phyloP scores from a whole-genome alignment of 2,888 invertebrate genomes.

The Nasonovia ribisnigri region DNA sequence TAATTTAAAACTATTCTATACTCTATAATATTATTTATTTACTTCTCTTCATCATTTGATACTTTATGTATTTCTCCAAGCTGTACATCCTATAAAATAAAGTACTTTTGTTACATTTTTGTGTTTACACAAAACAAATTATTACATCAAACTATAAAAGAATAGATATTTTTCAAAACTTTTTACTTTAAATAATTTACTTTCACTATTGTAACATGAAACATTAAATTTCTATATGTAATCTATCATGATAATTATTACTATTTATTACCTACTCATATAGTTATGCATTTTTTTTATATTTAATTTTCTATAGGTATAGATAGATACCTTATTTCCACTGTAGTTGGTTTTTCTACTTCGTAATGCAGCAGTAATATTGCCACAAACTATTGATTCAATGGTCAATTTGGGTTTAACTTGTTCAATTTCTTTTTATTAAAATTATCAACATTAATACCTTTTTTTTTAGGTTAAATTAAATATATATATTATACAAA shows the following conservation, averaged over 20 bases:
- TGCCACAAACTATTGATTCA: constrained; percentile 54
- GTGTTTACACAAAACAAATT: not conserved
- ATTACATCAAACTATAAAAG: not conserved
- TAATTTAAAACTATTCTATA: not conserved
- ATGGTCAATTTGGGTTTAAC: constrained; percentile 36
- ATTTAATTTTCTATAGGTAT: not conserved
- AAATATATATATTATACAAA: not conserved
- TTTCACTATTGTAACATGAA: not conserved
- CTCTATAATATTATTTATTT: not conserved
- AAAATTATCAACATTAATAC: not conserved
- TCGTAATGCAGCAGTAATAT: constrained; percentile 57
- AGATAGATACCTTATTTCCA: constrained; percentile 27
- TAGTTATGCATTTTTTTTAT: not conserved
- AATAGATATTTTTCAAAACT: not conserved
- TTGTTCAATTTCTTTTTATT: constrained; percentile 26
- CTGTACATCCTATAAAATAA: constrained; percentile 13
- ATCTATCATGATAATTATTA: not conserved
- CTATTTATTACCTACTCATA: not conserved
- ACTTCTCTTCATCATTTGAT: not conserved
- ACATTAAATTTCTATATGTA: not conserved
- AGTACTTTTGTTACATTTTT: not conserved
- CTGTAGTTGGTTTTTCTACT: constrained; percentile 38
- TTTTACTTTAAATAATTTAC: not conserved
- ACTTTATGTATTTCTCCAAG: not conserved
- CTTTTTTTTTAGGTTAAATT: not conserved